These are phyloP conservation scores for Cylindroiulus punctatus DNA, from an alignment of 2,888 invertebrate species.

Conservation along the genomic window DNA sequence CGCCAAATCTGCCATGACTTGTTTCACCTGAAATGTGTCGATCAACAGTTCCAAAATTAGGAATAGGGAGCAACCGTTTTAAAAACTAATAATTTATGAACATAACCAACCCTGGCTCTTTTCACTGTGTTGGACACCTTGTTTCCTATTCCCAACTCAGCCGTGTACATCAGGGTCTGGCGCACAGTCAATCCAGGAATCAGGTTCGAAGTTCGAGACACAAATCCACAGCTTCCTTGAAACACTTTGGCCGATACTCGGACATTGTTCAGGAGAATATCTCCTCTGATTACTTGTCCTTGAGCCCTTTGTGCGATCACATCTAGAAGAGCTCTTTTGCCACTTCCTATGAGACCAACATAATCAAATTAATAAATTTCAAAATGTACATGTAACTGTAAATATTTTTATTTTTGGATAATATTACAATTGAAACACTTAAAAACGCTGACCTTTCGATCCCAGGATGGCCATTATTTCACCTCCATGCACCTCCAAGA, in stretches of 20 bases:
- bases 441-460: slow-evolving; percentile 77
- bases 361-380: not conserved
- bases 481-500: slow-evolving; percentile 88
- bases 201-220: slow-evolving; percentile 85
- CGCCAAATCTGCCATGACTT: slow-evolving; percentile 92
- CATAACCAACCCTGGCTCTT: slow-evolving; percentile 77
- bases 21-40: slow-evolving; percentile 67
- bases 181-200: slow-evolving; percentile 87
- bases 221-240: slow-evolving; percentile 86
- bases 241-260: slow-evolving; percentile 83
- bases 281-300: slow-evolving; percentile 70
- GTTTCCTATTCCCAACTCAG: slow-evolving; percentile 58
- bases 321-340: slow-evolving; percentile 92
- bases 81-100: not conserved
- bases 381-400: not conserved
- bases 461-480: slow-evolving; percentile 93
- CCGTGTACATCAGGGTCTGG: slow-evolving; percentile 71
- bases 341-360: slow-evolving; percentile 75
- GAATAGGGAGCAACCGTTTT: not conserved
- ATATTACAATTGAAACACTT: too few species aligned
- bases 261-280: slow-evolving; percentile 87
- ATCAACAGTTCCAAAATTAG: not conserved
- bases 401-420: not conserved
- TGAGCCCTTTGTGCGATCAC: slow-evolving; percentile 74
- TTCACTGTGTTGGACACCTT: slow-evolving; percentile 77